phyloP scores from a whole-genome alignment of 2,797 vertebrate species.

The Rhabdomys pumilio region DNA sequence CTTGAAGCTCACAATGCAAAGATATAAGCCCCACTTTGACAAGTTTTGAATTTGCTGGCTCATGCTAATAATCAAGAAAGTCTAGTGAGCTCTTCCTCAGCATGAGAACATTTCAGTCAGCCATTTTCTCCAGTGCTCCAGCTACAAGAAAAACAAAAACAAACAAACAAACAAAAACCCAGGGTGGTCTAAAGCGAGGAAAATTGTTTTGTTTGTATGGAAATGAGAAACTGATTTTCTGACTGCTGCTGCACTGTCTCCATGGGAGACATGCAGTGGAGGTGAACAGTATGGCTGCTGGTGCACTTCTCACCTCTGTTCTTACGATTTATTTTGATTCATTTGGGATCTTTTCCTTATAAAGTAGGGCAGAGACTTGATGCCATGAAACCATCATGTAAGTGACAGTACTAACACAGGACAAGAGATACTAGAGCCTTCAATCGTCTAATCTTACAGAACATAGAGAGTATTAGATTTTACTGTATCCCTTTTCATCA shows the following conservation, averaged over 20 bases:
- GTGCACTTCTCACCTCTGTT: neutral
- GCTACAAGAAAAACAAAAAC: neutral
- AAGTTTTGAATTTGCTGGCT: neutral
- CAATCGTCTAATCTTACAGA: neutral
- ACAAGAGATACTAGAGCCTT: neutral
- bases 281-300: neutral
- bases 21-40: neutral
- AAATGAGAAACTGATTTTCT: slow-evolving; percentile 1
- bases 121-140: neutral
- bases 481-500: slow-evolving; percentile 15
- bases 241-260: neutral
- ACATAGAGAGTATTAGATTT: neutral
- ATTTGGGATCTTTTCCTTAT: neutral
- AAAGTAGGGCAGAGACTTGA: neutral
- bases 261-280: neutral
- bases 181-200: neutral
- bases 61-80: neutral
- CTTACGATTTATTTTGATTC: neutral
- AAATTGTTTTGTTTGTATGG: slow-evolving; percentile 15
- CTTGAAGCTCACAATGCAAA: neutral
- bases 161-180: neutral
- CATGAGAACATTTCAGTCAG: neutral
- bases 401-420: neutral
- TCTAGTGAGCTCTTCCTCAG: neutral
- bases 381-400: neutral